Conservation (phyloP, 1,140 invertebrate genomes). For the Arion vulgaris region DNA sequence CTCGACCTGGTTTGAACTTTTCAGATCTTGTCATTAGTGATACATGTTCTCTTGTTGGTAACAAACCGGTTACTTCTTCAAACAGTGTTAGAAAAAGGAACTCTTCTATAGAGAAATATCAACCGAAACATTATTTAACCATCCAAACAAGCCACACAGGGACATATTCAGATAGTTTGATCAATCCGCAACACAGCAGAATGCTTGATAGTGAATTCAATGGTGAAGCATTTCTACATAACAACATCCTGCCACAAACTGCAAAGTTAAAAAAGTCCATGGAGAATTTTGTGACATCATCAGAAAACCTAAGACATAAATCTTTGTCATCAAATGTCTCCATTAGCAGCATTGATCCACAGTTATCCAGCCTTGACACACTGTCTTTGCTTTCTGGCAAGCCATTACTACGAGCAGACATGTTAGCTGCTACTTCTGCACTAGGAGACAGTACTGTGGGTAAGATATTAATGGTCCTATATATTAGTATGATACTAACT, state of each 20-base stretch:
- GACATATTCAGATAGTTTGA: not conserved
- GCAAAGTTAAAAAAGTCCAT: conserved; percentile 19
- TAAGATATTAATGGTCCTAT: conserved; percentile 12
- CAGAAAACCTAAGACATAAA: conserved; percentile 5
- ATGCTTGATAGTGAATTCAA: conserved; percentile 24
- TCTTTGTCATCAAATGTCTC: not conserved
- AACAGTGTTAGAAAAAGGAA: not conserved
- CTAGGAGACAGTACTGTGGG: not conserved
- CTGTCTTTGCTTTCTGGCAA: conserved; percentile 30
- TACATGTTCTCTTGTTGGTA: not conserved
- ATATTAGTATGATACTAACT: too few relatives aligned
- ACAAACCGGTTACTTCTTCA: conserved; percentile 2
- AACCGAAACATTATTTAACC: not conserved
- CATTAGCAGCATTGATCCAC: not conserved
- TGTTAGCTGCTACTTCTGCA: not conserved
- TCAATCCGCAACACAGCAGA: not conserved
- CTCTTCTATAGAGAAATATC: not conserved
- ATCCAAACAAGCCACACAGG: not conserved
- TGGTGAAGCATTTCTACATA: conserved; percentile 11
- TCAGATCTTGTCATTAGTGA: conserved; percentile 41
- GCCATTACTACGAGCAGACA: not conserved
- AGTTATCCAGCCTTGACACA: conserved; percentile 17
- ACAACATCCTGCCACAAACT: conserved; percentile 20
- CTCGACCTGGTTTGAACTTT: conserved; percentile 43
- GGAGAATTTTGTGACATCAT: conserved; percentile 10